Conservation (phyloP, 2,797 vertebrate genomes). For the Iguana delicatissima region DNA sequence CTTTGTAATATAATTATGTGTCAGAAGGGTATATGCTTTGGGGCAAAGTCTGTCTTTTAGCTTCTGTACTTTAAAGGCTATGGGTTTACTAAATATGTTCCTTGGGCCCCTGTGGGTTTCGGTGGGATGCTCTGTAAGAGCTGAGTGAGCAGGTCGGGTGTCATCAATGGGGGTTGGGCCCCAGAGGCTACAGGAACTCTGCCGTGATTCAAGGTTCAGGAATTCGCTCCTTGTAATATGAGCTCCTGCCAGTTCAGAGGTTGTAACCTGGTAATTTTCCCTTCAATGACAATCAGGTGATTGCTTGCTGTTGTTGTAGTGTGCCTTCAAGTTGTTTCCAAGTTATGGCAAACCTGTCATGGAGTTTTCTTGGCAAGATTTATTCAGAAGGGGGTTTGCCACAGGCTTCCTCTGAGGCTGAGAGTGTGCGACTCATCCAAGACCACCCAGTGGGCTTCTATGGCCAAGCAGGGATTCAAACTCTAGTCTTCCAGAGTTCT, state of each 20-base stretch:
- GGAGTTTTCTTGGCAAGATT: no score
- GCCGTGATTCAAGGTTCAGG: constrained; percentile 42
- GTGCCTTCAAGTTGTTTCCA: no score
- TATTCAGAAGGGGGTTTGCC: no score
- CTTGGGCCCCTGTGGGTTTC: neutral
- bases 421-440: no score
- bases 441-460: no score
- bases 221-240: constrained; percentile 44
- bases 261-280: constrained; percentile 43
- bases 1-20: neutral
- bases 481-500: no score
- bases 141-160: constrained; percentile 34
- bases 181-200: constrained; percentile 28
- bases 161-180: constrained; percentile 25
- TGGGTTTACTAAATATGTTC: neutral
- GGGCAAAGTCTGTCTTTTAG: neutral
- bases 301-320: neutral
- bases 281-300: constrained; percentile 14
- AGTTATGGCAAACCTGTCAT: no score
- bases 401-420: no score
- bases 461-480: no score
- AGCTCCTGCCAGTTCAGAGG: constrained; percentile 33
- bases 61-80: neutral
- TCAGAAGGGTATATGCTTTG: neutral
- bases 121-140: constrained; percentile 1